Evolutionary conservation across 2,888 invertebrate genomes (phyloP).

Genomic region (Pammene fasciana): DNA sequence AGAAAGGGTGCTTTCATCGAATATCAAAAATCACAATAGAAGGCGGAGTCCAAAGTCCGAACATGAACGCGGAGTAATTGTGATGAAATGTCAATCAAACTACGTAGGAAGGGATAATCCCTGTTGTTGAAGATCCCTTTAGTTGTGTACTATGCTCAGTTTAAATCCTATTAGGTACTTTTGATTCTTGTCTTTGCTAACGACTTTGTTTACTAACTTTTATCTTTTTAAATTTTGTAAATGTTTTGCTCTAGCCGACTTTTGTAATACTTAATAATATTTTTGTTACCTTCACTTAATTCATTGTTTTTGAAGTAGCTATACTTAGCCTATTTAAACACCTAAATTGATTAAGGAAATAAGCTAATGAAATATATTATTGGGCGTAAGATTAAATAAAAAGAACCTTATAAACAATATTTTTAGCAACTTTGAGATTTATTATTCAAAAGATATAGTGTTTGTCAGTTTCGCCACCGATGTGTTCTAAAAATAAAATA

Average conservation of each 20-base stretch:
- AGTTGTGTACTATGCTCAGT: conserved; percentile 36
- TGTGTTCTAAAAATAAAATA: conserved; percentile 6
- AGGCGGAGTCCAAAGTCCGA: conserved; percentile 58
- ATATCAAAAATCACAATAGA: conserved; percentile 40
- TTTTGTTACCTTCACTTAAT: neutral
- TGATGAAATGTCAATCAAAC: conserved; percentile 66
- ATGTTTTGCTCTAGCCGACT: neutral
- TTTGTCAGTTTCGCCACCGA: no score
- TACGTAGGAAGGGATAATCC: conserved; percentile 55
- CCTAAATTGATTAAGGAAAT: no score
- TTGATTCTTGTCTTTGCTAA: neutral
- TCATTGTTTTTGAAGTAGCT: neutral
- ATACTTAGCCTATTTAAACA: neutral
- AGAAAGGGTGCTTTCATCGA: neutral
- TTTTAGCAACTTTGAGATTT: no score
- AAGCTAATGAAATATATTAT: no score
- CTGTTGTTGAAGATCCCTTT: conserved; percentile 42
- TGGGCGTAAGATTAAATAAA: no score
- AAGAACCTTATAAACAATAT: no score
- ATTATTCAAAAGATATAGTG: no score
- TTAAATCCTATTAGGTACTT: conserved; percentile 18
- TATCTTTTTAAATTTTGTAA: neutral
- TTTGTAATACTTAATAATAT: neutral
- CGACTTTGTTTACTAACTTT: conserved; percentile 5
- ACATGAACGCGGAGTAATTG: conserved; percentile 48